Conservation (phyloP, 1,140 invertebrate species). For the Rhyzopertha dominica region DNA sequence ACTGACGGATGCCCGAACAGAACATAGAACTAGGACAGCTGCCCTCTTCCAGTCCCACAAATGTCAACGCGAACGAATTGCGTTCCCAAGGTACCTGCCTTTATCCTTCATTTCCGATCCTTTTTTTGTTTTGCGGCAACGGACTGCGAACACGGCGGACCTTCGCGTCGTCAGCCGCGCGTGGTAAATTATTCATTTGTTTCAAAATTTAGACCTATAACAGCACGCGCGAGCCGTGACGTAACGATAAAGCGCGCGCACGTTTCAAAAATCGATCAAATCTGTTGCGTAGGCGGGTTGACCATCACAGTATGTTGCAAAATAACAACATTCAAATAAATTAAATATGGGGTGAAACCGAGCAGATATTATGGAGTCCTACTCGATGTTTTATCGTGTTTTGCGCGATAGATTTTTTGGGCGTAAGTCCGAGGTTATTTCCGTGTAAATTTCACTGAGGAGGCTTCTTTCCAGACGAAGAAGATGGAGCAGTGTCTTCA, state of each 20-base stretch:
- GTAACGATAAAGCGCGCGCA: neutral
- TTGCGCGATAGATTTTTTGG: slow-evolving; percentile 15
- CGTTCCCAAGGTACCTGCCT: slow-evolving; percentile 15
- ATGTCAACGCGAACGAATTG: slow-evolving; percentile 13
- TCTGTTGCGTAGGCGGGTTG: neutral
- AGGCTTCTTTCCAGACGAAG: slow-evolving; percentile 23
- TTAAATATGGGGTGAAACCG: neutral
- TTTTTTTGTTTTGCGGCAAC: neutral
- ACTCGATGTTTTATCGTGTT: slow-evolving; percentile 12
- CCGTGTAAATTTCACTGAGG: slow-evolving; percentile 5
- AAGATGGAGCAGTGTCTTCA: slow-evolving; percentile 36
- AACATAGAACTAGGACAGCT: slow-evolving; percentile 28
- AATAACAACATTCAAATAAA: neutral
- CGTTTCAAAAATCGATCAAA: neutral
- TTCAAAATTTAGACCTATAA: neutral
- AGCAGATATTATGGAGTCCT: slow-evolving; percentile 14
- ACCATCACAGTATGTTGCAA: neutral
- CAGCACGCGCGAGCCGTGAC: neutral
- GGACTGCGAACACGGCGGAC: too few relatives aligned
- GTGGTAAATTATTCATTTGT: too few relatives aligned
- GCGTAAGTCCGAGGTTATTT: slow-evolving; percentile 20
- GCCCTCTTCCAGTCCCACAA: slow-evolving; percentile 18
- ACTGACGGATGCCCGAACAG: too few relatives aligned
- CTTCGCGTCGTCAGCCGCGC: too few relatives aligned
- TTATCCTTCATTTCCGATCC: slow-evolving; percentile 3